Evolutionary conservation across 2,113 vertebrate genomes (phyloP), one percentile per base, ranked within the genome.

Genomic region (Formicarius rufipectus): DNA sequence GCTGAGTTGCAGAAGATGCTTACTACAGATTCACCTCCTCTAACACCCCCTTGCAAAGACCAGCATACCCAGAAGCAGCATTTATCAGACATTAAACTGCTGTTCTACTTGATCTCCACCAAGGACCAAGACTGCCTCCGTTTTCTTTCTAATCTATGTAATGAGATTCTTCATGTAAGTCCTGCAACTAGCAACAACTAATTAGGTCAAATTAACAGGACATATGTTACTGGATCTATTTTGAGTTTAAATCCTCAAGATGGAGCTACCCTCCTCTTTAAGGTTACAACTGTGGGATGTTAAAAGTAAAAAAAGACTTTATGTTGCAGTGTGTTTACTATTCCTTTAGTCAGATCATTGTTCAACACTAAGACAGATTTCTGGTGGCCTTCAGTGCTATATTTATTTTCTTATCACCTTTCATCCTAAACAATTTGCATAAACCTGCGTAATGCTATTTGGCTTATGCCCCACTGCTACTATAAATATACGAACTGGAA

Each of bases 161-260:
- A 97, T 92, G 62, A 84, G 95, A 96, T 97, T 96, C 94, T 93
- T 93, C 82, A 53, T 3, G 1, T 95, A 94, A 95, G 52, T 95
- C 90, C 79, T 92, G 69, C 75, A 91, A 94, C 87, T 35, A 76
- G 44, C 77, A 93, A 83, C 79, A 80, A 77, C 67, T 94, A 97
- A 96, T 97, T 97, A 96, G 96, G 90, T 97, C 95, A 96, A 96
- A 96, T 97, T 96, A 96, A 66, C 55, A 66, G 90, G 89, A 95
- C 95, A 82, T 86, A 95, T 93, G 93, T 84, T 94, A 71, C 82
- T 40, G 50, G 64, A 37, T 84, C 97, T 97, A 80, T 96, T 96
- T 87, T 86, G 78, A 97, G 56, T 53, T 83, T 90, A 92, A 95
- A 73, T 77, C 64, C 62, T 96, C 69, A 68, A 89, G 69, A 90